Conservation (phyloP, 35 echinoderm and acorn worm species). For the Chiridota heheva region DNA sequence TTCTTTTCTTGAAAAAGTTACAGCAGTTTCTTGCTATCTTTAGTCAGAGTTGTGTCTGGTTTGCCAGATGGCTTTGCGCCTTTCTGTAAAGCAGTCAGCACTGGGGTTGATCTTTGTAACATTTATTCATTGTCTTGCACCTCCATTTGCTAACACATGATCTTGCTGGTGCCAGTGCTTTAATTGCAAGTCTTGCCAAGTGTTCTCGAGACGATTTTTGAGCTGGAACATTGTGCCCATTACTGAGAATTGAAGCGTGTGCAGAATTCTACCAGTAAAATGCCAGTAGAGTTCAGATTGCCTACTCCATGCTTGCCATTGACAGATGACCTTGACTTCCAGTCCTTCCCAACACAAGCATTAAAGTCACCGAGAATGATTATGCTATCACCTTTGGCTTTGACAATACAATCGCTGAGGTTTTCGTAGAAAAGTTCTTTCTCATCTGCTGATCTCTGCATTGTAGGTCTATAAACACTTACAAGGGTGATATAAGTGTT, state of each 20-base stretch:
- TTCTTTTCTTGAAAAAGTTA: no score
- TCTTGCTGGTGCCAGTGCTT: constrained; percentile 5
- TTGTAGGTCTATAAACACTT: not conserved
- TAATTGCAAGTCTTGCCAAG: constrained; percentile 5
- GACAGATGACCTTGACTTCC: not conserved
- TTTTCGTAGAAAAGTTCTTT: not conserved
- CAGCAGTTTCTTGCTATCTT: no score
- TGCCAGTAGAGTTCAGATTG: constrained; percentile 6
- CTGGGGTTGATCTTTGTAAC: constrained; percentile 4
- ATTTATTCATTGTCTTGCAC: not conserved
- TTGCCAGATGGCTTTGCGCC: not conserved
- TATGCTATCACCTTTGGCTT: not conserved
- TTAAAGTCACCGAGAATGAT: constrained; percentile 24
- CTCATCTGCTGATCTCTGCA: not conserved
- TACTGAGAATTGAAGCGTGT: not conserved
- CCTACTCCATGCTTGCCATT: constrained; percentile 31
- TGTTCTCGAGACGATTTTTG: constrained; percentile 15
- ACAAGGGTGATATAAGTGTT: constrained; percentile 1
- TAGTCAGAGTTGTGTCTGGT: not conserved
- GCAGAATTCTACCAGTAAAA: constrained; percentile 4
- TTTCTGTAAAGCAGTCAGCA: constrained; percentile 33
- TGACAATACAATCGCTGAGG: not conserved
- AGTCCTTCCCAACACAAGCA: constrained; percentile 18
- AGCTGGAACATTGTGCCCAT: constrained; percentile 11
- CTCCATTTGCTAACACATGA: not conserved